These are phyloP conservation scores for Butorides virescens DNA, from an alignment of 2,113 vertebrate species.

Conservation along the genomic window DNA sequence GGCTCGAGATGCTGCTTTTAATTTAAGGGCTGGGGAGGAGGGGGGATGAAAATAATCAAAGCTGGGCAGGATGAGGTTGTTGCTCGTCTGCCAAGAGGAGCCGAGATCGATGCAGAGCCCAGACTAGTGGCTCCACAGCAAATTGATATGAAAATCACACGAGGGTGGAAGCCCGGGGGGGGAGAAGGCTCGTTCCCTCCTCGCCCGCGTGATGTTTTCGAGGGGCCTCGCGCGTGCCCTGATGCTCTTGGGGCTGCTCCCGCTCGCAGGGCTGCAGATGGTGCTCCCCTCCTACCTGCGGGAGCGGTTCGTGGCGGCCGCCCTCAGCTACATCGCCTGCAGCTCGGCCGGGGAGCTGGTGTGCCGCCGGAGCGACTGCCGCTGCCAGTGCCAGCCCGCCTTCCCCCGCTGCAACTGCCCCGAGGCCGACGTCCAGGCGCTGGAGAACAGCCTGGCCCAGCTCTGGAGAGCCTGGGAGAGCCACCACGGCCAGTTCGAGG, in stretches of 20 bases:
- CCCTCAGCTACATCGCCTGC: slow-evolving; percentile 95
- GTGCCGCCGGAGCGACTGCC: slow-evolving; percentile 91
- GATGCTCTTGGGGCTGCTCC: background rate
- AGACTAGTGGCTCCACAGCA: slow-evolving; percentile 41
- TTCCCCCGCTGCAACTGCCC: slow-evolving; percentile 96
- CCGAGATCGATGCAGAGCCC: slow-evolving; percentile 24
- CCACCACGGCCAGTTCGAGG: slow-evolving; percentile 88
- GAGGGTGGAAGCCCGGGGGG: background rate
- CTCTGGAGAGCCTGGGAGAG: slow-evolving; percentile 83
- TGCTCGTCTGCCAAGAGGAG: slow-evolving; percentile 26
- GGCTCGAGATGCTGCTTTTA: background rate
- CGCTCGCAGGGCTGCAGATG: slow-evolving; percentile 85
- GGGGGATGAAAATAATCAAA: slow-evolving; percentile 11
- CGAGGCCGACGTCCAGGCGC: slow-evolving; percentile 86
- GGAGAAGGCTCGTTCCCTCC: background rate
- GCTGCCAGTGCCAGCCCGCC: slow-evolving; percentile 86
- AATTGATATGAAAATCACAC: background rate
- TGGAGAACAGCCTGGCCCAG: slow-evolving; percentile 90
- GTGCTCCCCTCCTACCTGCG: slow-evolving; percentile 91
- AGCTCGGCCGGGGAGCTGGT: slow-evolving; percentile 91
- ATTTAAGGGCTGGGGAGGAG: slow-evolving; percentile 4
- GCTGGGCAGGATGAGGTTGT: slow-evolving; percentile 36
- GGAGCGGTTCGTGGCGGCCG: slow-evolving; percentile 89
- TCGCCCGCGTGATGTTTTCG: rapidly evolving
- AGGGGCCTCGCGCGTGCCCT: rapidly evolving